These are phyloP conservation scores for Drosophila sulfurigaster DNA, from an alignment of 1,140 invertebrate species.

Conservation along the genomic window DNA sequence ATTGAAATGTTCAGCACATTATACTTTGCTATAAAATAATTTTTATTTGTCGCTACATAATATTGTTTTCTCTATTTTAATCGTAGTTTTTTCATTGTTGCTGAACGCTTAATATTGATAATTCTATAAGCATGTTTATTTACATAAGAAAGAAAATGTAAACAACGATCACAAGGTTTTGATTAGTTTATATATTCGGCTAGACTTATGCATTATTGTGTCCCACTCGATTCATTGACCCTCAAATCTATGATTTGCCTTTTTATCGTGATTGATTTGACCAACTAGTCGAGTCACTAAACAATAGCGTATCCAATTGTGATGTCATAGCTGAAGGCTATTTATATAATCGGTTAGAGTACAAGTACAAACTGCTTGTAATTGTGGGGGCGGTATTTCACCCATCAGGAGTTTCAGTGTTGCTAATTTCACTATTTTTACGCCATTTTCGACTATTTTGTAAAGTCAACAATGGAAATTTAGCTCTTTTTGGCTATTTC, in stretches of 20 bases:
- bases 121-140: too few relatives aligned
- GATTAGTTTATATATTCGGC: not conserved
- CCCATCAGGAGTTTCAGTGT: not conserved
- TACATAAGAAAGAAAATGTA: too few relatives aligned
- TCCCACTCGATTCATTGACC: not conserved
- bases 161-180: not conserved
- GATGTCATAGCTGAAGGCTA: conserved; percentile 3
- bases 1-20: too few relatives aligned
- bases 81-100: too few relatives aligned
- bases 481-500: too few relatives aligned
- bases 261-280: not conserved
- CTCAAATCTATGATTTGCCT: not conserved
- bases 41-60: too few relatives aligned
- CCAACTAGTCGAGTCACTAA: not conserved
- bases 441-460: too few relatives aligned
- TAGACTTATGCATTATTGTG: not conserved
- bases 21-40: too few relatives aligned
- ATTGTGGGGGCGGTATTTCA: not conserved
- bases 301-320: not conserved
- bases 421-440: too few relatives aligned
- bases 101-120: too few relatives aligned
- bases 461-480: too few relatives aligned
- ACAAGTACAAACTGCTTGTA: conserved; percentile 2
- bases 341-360: conserved; percentile 2
- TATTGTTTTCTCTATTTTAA: too few relatives aligned